Evolutionary conservation across 1,140 invertebrate genomes (phyloP).

Genomic region (Bombyx mandarina): DNA sequence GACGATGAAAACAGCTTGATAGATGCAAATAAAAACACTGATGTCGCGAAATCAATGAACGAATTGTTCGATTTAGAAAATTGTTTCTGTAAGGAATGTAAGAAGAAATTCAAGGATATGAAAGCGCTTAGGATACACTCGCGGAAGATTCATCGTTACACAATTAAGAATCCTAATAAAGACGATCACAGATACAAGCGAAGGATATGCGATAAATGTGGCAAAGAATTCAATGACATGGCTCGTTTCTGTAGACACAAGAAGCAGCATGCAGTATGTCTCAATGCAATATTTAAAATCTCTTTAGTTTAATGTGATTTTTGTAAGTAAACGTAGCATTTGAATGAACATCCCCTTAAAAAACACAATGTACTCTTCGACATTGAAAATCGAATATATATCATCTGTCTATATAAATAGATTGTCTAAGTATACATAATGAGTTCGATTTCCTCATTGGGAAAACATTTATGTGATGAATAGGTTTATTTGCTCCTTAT

Average conservation of each 20-base stretch:
- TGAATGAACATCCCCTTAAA: no score
- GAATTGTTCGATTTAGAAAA: conserved; percentile 46
- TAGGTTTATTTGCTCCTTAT: no score
- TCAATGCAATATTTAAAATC: background rate
- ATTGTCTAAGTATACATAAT: no score
- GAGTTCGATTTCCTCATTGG: no score
- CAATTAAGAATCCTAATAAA: conserved; percentile 39
- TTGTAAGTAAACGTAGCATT: background rate
- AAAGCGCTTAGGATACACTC: conserved; percentile 62
- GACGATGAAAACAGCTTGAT: conserved; percentile 2
- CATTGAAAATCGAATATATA: no score
- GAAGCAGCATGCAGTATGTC: conserved; percentile 30
- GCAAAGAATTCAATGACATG: conserved; percentile 55
- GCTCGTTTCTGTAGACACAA: conserved; percentile 52
- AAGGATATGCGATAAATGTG: conserved; percentile 66
- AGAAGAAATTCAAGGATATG: conserved; percentile 58
- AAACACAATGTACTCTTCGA: no score
- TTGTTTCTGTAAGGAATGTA: conserved; percentile 56
- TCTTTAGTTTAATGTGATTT: background rate
- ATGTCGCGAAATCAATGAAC: conserved; percentile 19
- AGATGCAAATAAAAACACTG: conserved; percentile 5
- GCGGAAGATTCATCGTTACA: conserved; percentile 49
- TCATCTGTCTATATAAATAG: no score
- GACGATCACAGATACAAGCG: conserved; percentile 13
- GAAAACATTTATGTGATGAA: no score